Base-by-base conservation (phyloP, 2,113 vertebrate genomes). In the Thalassoma bifasciatum region DNA sequence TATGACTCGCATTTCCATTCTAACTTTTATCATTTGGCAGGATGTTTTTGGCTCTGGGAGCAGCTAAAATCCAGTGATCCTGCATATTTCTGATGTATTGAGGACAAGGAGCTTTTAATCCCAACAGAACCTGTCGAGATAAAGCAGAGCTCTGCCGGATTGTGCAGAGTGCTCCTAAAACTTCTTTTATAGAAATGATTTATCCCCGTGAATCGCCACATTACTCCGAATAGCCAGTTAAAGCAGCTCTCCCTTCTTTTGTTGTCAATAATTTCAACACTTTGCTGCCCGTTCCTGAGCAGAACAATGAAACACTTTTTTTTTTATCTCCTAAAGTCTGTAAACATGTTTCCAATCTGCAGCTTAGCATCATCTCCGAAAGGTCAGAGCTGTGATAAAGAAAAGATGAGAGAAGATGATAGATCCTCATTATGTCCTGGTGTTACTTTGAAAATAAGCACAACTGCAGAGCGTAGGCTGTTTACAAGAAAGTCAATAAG, bases 41-140 rank as follows among this genome's bases (percentile, higher is more conserved):
- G 46, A 68, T 81, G 59, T 79, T 73, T 81, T 83, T 66, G 65
- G 49, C 56, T 73, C 21, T 59, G 26, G 38, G 64, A 79, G 42
- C 53, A 70, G 56, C 74, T 78, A 54, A 64, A 84, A 76, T 68
- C 73, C 65, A 62, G 69, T 47, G 19, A 77, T 72, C 57, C 63
- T 76, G 54, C 62, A 78, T 56, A 72, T 22, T 71, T n/a, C 76
- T 88, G 78, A 79, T 87, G 67, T 77, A 88, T 76, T 83, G 67
- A 81, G 83, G 76, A 87, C 79, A 78, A 75, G 58, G 38, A 53
- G 60, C 77, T 66, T 82, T 86, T 86, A 84, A 86, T 88, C 83
- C 77, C 51, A 71, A 62, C 72, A 58, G 71, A 75, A 79, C 54
- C 63, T 66, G 70, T 82, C 72, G 19, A 87, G 85, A 83, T 88